Percentiles rank a stretch among this genome's conserved stretches.
Evolutionary conservation across 1,140 invertebrate genomes (phyloP).

Genomic region (Macrotrachela quadricornifera): DNA sequence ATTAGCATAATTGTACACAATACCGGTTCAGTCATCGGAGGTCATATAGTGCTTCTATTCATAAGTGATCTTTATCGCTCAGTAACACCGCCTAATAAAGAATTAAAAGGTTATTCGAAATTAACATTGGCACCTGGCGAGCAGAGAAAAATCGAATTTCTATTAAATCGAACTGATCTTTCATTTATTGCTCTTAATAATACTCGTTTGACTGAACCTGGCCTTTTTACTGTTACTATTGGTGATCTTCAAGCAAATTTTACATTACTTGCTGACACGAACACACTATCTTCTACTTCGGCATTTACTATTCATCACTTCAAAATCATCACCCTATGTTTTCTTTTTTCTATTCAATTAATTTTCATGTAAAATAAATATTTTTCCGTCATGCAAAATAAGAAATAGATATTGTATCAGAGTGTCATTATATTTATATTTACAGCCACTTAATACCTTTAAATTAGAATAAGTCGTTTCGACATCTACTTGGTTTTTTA

Average conservation of each 20-base stretch:
- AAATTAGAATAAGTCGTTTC: too few species aligned
- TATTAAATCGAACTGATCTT: not conserved
- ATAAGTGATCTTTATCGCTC: not conserved
- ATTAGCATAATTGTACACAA: not conserved
- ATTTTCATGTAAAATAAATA: too few species aligned
- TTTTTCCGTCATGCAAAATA: too few species aligned
- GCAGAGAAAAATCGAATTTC: not conserved
- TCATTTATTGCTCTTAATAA: not conserved
- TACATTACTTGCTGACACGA: too few species aligned
- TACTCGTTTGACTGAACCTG: not conserved
- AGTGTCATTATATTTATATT: too few species aligned
- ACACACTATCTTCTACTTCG: too few species aligned
- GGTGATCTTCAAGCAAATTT: not conserved
- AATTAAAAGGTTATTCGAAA: conserved; percentile 1
- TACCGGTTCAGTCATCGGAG: not conserved
- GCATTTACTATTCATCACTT: too few species aligned
- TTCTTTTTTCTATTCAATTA: too few species aligned
- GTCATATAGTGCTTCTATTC: not conserved
- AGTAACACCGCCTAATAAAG: not conserved
- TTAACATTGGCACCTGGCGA: not conserved
- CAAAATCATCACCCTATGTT: too few species aligned
- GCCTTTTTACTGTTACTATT: not conserved
- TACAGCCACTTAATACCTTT: too few species aligned
- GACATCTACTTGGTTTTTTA: too few species aligned
- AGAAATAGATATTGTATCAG: too few species aligned